Base-by-base conservation (phyloP, 2,797 vertebrate genomes). In the Sphenodon punctatus region DNA sequence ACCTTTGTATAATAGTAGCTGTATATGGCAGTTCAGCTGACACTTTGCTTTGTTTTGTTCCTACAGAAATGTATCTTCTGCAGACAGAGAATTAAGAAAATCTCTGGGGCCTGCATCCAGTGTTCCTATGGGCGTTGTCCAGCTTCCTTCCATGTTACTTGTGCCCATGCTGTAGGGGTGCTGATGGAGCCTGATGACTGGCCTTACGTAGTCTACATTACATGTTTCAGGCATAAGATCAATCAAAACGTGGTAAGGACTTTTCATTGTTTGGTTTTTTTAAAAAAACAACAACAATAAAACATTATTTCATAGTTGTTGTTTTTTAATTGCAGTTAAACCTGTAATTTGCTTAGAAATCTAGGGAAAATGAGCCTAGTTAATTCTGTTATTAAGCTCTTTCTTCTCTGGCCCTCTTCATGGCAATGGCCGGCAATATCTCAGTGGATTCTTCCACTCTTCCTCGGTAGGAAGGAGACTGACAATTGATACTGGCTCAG, bases 141-240 rank as follows among this genome's bases (percentile, higher is more conserved):
- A 66, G 97, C 97, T 70, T 98, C 98, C 79, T 99, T 99, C 92
- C 99, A 99, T 48, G 98, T 99, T 89, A 99, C 98, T 4, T 99
- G 99, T 90, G 98, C 98, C 73, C 98, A 99, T 61, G 98, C 98
- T 27, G 97, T 98, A 2, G 98, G 98, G 13, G 97, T 99, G 12
- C 90, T 96, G 77, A 99, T 99, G 97, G 97, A 98, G 93, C 97
- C 98, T 3, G 97, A 98, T 46, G 98, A 99, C 80, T 99, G 98
- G 98, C 98, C 98, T 0, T 98, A 97, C 45, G 97, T 98, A 66
- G 98, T 99, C 94, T 98, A 97, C 84, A 96, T 99, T 94, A 98
- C 97, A 3, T 99, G 99, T 95, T 97, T 97, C 90, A 97, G 97
- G 91, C 98, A 99, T 93, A 98, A 97, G 49, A 95, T 95, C 55